Evolutionary conservation across 2,888 invertebrate genomes (phyloP).

Genomic region (Eledona agricola): DNA sequence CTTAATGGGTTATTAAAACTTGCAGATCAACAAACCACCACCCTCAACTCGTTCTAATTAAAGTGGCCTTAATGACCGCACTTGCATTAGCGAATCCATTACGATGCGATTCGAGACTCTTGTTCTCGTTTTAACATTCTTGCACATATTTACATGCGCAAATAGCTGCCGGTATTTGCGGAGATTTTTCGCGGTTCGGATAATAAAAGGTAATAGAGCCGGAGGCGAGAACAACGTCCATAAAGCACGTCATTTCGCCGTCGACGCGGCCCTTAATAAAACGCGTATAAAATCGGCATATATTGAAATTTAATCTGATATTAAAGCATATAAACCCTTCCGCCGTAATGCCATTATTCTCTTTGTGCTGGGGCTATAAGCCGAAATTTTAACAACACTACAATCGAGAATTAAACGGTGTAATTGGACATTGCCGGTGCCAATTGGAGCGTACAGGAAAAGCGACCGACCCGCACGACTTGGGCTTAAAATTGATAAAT

Average conservation of each 20-base stretch:
- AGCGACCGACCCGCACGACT: constrained; percentile 39
- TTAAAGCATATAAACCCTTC: constrained; percentile 41
- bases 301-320: constrained; percentile 45
- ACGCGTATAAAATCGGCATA: constrained; percentile 39
- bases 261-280: constrained; percentile 29
- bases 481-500: constrained; percentile 49
- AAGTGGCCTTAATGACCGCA: constrained; percentile 51
- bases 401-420: constrained; percentile 53
- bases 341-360: constrained; percentile 45
- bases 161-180: no score
- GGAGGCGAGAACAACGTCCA: constrained; percentile 23
- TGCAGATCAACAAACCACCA: constrained; percentile 48
- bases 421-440: constrained; percentile 50
- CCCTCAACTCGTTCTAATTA: constrained; percentile 48
- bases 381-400: constrained; percentile 53
- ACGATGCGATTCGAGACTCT: constrained; percentile 45
- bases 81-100: constrained; percentile 54
- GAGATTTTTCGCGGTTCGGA: constrained; percentile 27
- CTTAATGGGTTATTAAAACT: constrained; percentile 52
- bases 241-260: constrained; percentile 27
- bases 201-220: constrained; percentile 30
- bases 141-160: no score
- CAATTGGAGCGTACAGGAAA: constrained; percentile 42
- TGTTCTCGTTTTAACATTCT: constrained; percentile 27
- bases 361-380: constrained; percentile 48